phyloP scores from a whole-genome alignment of 2,888 invertebrate species.

The Rhaphigaster nebulosa region DNA sequence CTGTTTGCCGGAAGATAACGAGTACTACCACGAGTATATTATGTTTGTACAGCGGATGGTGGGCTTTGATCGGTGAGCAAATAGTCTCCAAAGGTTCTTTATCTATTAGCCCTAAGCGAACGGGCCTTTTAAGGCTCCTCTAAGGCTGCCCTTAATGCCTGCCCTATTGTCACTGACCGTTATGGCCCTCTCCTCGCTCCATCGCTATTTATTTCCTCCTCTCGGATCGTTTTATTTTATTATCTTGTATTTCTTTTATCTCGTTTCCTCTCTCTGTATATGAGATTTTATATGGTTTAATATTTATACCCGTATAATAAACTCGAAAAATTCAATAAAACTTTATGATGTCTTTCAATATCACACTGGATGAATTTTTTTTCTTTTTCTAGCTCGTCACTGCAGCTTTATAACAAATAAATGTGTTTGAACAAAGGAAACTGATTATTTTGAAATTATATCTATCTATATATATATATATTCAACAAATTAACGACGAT shows the following conservation, averaged over 20 bases:
- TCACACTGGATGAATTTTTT: background rate
- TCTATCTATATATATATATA: too few species aligned
- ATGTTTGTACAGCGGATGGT: conserved; percentile 46
- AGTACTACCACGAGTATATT: conserved; percentile 16
- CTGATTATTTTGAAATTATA: too few species aligned
- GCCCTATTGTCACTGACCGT: conserved; percentile 37
- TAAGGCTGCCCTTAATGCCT: conserved; percentile 2
- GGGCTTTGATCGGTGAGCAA: conserved; percentile 37
- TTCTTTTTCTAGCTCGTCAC: background rate
- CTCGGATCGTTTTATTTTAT: conserved; percentile 16
- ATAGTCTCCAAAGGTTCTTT: conserved; percentile 31
- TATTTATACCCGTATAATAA: conserved; percentile 10
- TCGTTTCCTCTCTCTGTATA: conserved; percentile 6
- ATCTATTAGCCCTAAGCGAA: conserved; percentile 41
- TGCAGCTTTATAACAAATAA: too few species aligned
- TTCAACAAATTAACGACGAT: too few species aligned
- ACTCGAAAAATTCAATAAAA: conserved; percentile 23
- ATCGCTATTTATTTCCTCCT: conserved; percentile 30
- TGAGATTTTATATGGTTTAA: conserved; percentile 35
- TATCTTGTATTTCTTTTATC: conserved; percentile 41
- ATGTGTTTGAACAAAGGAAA: too few species aligned
- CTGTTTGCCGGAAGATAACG: conserved; percentile 42
- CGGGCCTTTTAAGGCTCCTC: conserved; percentile 31
- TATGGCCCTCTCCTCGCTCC: conserved; percentile 6
- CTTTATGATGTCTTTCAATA: background rate